Evolutionary conservation across 2,797 vertebrate genomes (phyloP).

Genomic region (Acrossocheilus fasciatus): DNA sequence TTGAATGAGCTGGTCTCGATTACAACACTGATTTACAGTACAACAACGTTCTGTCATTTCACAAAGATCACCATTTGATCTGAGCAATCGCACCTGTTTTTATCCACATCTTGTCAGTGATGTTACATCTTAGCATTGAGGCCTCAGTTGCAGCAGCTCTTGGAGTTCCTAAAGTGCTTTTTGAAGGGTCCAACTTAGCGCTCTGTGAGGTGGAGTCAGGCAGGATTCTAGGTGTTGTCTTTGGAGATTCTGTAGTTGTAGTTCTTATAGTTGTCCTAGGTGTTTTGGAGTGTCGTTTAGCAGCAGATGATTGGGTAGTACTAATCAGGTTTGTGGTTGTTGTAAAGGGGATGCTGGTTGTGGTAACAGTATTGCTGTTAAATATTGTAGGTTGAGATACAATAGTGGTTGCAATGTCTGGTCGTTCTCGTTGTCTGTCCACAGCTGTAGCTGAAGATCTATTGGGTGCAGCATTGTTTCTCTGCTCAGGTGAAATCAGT

Average conservation of each 20-base stretch:
- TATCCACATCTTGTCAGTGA: conserved; percentile 89
- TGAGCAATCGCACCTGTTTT: conserved; percentile 86
- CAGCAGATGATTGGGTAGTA: conserved; percentile 73
- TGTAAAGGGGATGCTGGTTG: conserved; percentile 68
- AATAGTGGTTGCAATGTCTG: conserved; percentile 68
- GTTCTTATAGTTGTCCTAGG: conserved; percentile 76
- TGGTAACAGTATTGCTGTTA: conserved; percentile 65
- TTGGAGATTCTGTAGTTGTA: conserved; percentile 71
- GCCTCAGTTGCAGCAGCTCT: conserved; percentile 82
- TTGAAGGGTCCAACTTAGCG: conserved; percentile 75
- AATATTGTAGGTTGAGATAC: conserved; percentile 62
- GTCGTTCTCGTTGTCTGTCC: conserved; percentile 74
- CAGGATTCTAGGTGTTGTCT: conserved; percentile 78
- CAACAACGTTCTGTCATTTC: neutral
- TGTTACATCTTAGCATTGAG: conserved; percentile 87
- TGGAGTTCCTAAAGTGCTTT: conserved; percentile 62
- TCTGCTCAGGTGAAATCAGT: conserved; percentile 74
- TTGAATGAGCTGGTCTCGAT: neutral
- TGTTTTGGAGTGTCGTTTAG: conserved; percentile 72
- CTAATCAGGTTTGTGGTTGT: conserved; percentile 70
- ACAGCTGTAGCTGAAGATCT: conserved; percentile 69
- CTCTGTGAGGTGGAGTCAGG: conserved; percentile 79
- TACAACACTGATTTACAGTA: neutral
- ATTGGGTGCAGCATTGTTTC: conserved; percentile 70
- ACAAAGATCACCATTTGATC: neutral